Conservation (phyloP, 2,797 vertebrate genomes). For the Intellagama lesueurii region DNA sequence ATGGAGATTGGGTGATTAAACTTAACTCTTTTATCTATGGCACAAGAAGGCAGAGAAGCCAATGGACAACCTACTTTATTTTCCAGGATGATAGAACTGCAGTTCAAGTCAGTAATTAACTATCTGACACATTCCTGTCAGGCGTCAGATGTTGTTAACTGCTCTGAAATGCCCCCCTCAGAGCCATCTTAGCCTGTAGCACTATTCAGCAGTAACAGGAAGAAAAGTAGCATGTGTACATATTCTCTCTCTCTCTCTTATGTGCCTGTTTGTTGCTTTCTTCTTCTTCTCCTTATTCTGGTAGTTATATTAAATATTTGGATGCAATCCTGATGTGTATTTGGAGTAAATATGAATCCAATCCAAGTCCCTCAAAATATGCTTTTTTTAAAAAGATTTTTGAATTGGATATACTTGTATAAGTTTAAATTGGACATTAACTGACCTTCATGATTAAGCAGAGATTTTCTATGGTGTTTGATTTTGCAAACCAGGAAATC, state of each 20-base stretch:
- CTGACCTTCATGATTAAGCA: no score
- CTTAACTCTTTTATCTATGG: slow-evolving; percentile 70
- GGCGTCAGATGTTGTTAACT: slow-evolving; percentile 59
- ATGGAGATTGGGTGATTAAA: slow-evolving; percentile 74
- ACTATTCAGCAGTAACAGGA: slow-evolving; percentile 36
- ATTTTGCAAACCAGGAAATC: no score
- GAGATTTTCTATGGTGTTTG: no score
- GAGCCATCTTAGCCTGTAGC: slow-evolving; percentile 52
- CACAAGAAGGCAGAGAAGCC: slow-evolving; percentile 6
- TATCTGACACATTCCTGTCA: slow-evolving; percentile 62
- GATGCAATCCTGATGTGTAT: slow-evolving; percentile 12
- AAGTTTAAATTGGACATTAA: no score
- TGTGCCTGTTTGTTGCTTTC: background rate
- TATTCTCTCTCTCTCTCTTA: background rate
- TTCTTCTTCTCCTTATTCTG: background rate
- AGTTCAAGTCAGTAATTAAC: slow-evolving; percentile 69
- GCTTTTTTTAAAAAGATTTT: no score
- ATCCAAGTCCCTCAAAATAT: background rate
- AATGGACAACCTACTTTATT: slow-evolving; percentile 58
- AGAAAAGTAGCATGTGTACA: accelerated
- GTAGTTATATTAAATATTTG: background rate
- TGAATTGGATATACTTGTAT: no score
- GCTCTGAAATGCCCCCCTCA: slow-evolving; percentile 45
- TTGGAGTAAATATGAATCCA: slow-evolving; percentile 24
- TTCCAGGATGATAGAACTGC: slow-evolving; percentile 57